phyloP scores from a whole-genome alignment of 2,888 invertebrate species.

The Epistrophella euchroma region DNA sequence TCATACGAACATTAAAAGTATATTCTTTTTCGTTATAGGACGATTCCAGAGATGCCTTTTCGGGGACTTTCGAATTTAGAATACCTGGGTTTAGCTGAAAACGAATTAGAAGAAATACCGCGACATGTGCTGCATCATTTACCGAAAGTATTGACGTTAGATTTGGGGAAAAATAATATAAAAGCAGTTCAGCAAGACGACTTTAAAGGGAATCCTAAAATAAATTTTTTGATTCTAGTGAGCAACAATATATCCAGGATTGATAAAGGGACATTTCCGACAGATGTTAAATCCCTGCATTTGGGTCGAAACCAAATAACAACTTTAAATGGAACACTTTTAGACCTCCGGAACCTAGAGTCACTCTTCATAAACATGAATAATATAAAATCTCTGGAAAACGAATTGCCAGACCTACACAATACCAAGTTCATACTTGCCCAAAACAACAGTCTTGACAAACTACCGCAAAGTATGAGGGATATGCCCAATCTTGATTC shows the following conservation, averaged over 20 bases:
- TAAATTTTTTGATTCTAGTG: slow-evolving; percentile 89
- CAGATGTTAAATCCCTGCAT: slow-evolving; percentile 88
- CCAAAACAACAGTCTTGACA: slow-evolving; percentile 89
- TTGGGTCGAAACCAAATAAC: slow-evolving; percentile 90
- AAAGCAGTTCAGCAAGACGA: slow-evolving; percentile 89
- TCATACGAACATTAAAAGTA: background rate
- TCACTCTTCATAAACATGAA: slow-evolving; percentile 93
- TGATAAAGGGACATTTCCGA: slow-evolving; percentile 89
- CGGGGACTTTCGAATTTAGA: slow-evolving; percentile 89
- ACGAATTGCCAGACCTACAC: slow-evolving; percentile 88
- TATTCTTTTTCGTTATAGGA: slow-evolving; percentile 84
- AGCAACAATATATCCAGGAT: slow-evolving; percentile 90
- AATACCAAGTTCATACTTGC: slow-evolving; percentile 89
- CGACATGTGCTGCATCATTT: slow-evolving; percentile 90
- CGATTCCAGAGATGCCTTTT: slow-evolving; percentile 89
- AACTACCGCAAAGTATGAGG: slow-evolving; percentile 89
- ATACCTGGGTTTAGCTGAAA: slow-evolving; percentile 92
- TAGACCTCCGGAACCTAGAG: slow-evolving; percentile 89
- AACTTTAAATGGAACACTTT: slow-evolving; percentile 90
- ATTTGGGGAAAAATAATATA: slow-evolving; percentile 92
- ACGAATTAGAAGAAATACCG: slow-evolving; percentile 90
- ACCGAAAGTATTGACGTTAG: slow-evolving; percentile 91
- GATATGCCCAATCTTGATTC: slow-evolving; percentile 88
- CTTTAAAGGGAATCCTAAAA: slow-evolving; percentile 89
- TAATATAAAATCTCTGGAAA: slow-evolving; percentile 89